A percentile compares a stretch with the other conserved stretches of the same genome.
These are phyloP conservation scores for Indri indri DNA, from an alignment of 2,113 vertebrate genomes.

Conservation along the genomic window DNA sequence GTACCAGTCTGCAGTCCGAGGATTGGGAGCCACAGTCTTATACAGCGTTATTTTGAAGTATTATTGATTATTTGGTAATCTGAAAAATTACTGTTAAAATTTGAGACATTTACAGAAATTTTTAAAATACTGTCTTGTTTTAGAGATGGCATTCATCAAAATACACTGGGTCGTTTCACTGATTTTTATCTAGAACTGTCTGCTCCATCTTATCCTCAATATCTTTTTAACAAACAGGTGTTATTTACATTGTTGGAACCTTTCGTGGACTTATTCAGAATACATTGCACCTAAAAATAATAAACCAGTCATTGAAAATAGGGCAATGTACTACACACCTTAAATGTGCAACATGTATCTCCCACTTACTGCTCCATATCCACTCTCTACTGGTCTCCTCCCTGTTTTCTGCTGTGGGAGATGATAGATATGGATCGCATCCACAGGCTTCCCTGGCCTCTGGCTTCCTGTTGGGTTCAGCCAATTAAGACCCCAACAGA, in stretches of 20 bases:
- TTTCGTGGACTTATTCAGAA: background rate
- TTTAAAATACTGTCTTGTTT: background rate
- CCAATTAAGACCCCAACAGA: background rate
- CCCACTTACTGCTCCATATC: background rate
- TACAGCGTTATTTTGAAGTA: background rate
- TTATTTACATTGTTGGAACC: background rate
- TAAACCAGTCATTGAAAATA: background rate
- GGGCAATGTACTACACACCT: background rate
- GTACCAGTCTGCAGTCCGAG: too few relatives aligned
- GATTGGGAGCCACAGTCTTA: too few relatives aligned
- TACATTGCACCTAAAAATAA: background rate
- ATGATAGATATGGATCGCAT: background rate
- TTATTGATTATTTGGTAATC: background rate
- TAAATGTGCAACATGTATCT: background rate
- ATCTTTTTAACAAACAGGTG: background rate
- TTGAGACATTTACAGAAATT: background rate
- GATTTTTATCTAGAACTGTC: background rate
- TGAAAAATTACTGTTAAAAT: background rate
- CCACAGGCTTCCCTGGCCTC: background rate
- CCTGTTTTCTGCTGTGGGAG: background rate
- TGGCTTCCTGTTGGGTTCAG: background rate
- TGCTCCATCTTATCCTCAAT: background rate
- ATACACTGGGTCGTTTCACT: background rate
- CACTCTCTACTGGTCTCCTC: background rate
- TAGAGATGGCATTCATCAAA: background rate